A percentile compares a stretch with the other conserved stretches of the same genome.
These are phyloP conservation scores for Drosophila fulvimacula DNA, from an alignment of 2,888 invertebrate species.

Conservation along the genomic window DNA sequence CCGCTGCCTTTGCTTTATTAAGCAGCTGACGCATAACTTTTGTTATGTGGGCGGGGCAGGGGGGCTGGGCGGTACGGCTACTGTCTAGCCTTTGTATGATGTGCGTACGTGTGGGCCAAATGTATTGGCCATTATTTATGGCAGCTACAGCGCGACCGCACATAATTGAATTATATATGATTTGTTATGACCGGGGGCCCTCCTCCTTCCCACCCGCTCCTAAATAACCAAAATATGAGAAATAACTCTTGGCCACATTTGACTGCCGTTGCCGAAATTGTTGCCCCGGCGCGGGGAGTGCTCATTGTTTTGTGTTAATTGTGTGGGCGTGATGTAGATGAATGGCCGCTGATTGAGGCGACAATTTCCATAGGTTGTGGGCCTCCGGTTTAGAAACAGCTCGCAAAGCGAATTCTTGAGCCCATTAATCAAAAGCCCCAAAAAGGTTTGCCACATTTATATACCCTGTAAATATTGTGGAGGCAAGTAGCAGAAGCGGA, in stretches of 20 bases:
- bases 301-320: conserved; percentile 66
- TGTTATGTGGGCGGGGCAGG: neutral
- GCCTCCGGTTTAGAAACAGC: conserved; percentile 13
- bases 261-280: neutral
- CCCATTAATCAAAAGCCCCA: conserved; percentile 54
- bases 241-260: conserved; percentile 6
- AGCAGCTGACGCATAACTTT: neutral
- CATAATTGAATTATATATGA: conserved; percentile 75
- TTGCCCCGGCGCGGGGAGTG: conserved; percentile 42
- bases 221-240: neutral
- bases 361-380: conserved; percentile 42
- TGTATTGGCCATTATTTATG: conserved; percentile 70
- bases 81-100: conserved; percentile 8
- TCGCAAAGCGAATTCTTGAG: conserved; percentile 30
- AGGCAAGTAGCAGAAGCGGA: neutral
- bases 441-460: conserved; percentile 33
- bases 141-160: conserved; percentile 63
- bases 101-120: conserved; percentile 39
- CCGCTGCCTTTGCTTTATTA: neutral
- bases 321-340: conserved; percentile 78
- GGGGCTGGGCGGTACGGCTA: neutral
- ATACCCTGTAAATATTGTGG: neutral
- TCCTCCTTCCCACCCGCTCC: neutral
- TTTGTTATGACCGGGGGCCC: conserved; percentile 56
- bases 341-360: conserved; percentile 65